Evolutionary conservation across 1,140 invertebrate genomes (phyloP), one percentile per base, ranked within the genome.

Genomic region (Whitmania pigra): DNA sequence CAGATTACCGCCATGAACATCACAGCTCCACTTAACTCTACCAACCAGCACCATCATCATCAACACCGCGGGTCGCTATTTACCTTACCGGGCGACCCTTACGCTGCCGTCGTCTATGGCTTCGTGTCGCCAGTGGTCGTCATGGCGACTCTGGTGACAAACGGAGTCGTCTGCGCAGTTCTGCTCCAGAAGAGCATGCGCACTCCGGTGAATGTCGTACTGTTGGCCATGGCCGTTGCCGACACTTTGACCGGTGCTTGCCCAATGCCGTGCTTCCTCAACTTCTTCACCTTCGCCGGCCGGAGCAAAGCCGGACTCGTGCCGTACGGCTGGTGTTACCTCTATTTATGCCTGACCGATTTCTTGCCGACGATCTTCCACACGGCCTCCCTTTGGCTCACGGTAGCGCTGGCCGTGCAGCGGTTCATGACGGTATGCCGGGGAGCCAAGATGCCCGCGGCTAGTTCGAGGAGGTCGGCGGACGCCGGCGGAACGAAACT

Each of bases 381-480:
- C 83, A 94, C 91, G 0, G 90, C 91, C 0, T 92, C 90, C 73
- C 92, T 94, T 57, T 94, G 92, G 81, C 74, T 94, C 73, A 94
- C 92, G 0, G 81, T 94, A 71, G 88, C 89, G 0, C 82, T 94
- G 49, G 92, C 92, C 4, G 88, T 91, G 0, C 92, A 94, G n/a
- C 67, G 81, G 70, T 94, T 93, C 82, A 92, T 94, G 73, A 94
- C 93, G 82, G 90, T 94, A 0, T 94, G 92, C 77, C 91, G 93
- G 43, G 43, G 43, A 49, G 43, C 43, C 11, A 49, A 49, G 43
- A 49, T 49, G 43, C 43, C 43, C 43, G 43, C 43, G 9, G 43
- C 43, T 17, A 49, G 5, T 80, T 89, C 90, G 4, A 88, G 90
- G 0, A 86, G 89, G 72, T 91, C 92, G 0, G 71, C 85, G 87